Evolutionary conservation across 64 coral and sea anemone genomes (phyloP).

Genomic region (Hydrozoanthus tunicans): DNA sequence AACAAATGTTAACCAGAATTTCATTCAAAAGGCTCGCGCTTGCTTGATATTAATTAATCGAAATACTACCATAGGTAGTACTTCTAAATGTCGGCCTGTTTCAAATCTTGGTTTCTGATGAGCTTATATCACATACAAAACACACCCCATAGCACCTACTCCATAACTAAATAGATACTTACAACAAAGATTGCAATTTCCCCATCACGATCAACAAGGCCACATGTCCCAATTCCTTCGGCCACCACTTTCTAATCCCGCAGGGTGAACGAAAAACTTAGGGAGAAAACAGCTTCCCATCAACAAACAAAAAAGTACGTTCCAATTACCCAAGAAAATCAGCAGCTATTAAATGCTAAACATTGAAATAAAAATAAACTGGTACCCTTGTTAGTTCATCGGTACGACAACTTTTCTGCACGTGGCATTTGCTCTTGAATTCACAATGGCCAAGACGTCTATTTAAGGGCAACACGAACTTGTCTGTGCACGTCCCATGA

Average conservation of each 20-base stretch:
- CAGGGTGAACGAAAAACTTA: background rate
- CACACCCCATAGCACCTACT: background rate
- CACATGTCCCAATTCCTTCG: conserved; percentile 43
- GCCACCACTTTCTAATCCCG: background rate
- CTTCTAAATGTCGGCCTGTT: background rate
- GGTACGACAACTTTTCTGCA: background rate
- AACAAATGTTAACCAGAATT: background rate
- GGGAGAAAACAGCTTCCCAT: conserved; percentile 21
- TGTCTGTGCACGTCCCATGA: conserved; percentile 44
- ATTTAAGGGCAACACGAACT: background rate
- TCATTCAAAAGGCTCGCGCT: conserved; percentile 1
- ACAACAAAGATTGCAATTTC: background rate
- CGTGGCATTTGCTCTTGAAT: background rate
- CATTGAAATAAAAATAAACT: background rate
- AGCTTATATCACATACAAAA: background rate
- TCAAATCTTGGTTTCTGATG: conserved; percentile 10
- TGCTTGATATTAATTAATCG: background rate
- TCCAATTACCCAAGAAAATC: background rate
- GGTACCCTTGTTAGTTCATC: background rate
- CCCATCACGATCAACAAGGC: background rate
- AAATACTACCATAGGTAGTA: background rate
- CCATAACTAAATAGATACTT: conserved; percentile 17
- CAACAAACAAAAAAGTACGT: background rate
- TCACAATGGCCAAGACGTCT: background rate
- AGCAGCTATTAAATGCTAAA: background rate